These are phyloP conservation scores for Cryptus viduatorius DNA, from an alignment of 2,888 invertebrate species.

Conservation along the genomic window DNA sequence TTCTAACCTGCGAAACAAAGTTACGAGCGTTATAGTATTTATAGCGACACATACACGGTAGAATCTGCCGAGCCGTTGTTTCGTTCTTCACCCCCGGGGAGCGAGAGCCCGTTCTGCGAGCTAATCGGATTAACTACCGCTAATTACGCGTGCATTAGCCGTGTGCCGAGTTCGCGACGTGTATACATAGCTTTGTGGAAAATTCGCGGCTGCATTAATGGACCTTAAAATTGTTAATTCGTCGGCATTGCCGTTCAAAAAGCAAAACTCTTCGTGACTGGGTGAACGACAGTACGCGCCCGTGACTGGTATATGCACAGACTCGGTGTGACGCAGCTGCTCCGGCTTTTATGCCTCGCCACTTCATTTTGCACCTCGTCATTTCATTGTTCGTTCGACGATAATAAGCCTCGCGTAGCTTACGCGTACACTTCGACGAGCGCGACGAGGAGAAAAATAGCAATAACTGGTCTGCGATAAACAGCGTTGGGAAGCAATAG, in stretches of 20 bases:
- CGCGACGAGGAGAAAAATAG: constrained; percentile 42
- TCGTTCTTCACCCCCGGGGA: background rate
- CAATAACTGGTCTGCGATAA: constrained; percentile 36
- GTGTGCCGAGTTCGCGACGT: constrained; percentile 11
- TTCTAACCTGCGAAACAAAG: constrained; percentile 56
- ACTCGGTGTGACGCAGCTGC: constrained; percentile 29
- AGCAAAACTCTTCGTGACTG: background rate
- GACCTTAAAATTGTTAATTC: constrained; percentile 62
- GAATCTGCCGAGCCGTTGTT: background rate
- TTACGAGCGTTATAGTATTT: background rate
- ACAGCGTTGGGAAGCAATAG: background rate
- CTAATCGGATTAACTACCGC: constrained; percentile 59
- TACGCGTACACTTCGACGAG: constrained; percentile 5
- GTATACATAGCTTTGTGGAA: constrained; percentile 45
- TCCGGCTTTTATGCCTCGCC: constrained; percentile 61
- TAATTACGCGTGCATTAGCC: constrained; percentile 50
- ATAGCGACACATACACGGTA: too few species aligned
- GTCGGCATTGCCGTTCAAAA: background rate
- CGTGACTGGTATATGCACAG: constrained; percentile 19
- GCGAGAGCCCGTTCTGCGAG: constrained; percentile 1
- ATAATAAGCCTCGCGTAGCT: constrained; percentile 28
- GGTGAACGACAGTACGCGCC: constrained; percentile 13
- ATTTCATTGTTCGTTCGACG: constrained; percentile 66
- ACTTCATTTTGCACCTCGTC: constrained; percentile 70
- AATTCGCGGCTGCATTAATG: constrained; percentile 39